Conservation (phyloP, 1,140 invertebrate species). For the Platyscapa corneri region DNA sequence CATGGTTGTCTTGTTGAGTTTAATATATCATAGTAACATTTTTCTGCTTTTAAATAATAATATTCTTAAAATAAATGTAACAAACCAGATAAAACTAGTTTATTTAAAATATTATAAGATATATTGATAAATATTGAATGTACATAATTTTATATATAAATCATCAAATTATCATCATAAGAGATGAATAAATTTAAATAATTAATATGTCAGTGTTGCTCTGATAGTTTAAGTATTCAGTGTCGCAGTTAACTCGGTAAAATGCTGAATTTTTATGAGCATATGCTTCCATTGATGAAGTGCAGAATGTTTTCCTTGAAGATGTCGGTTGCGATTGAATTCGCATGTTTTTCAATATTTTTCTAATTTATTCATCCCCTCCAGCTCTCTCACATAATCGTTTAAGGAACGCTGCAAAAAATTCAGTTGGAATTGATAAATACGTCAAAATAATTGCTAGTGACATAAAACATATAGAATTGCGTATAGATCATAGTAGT, state of each 20-base stretch:
- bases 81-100: background rate
- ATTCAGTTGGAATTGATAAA: too few relatives aligned
- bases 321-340: slow-evolving; percentile 31
- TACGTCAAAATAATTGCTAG: too few relatives aligned
- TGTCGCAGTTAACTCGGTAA: background rate
- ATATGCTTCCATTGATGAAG: slow-evolving; percentile 22
- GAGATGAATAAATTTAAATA: slow-evolving; percentile 11
- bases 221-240: background rate
- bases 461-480: background rate
- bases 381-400: slow-evolving; percentile 79
- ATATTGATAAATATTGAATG: slow-evolving; percentile 9
- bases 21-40: background rate
- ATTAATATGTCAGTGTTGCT: background rate
- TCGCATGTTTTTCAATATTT: slow-evolving; percentile 35
- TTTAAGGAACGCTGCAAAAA: slow-evolving; percentile 80
- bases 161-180: background rate
- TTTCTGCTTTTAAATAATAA: background rate
- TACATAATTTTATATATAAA: slow-evolving; percentile 5
- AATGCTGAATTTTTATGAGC: background rate
- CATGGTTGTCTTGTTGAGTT: background rate
- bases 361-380: slow-evolving; percentile 51
- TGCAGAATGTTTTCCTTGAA: slow-evolving; percentile 55
- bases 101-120: background rate
- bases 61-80: slow-evolving; percentile 1
- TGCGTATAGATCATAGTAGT: background rate